A percentile compares a stretch with the other conserved stretches of the same genome.
phyloP scores from a whole-genome alignment of 2,888 invertebrate species.

The Andrena fulva region DNA sequence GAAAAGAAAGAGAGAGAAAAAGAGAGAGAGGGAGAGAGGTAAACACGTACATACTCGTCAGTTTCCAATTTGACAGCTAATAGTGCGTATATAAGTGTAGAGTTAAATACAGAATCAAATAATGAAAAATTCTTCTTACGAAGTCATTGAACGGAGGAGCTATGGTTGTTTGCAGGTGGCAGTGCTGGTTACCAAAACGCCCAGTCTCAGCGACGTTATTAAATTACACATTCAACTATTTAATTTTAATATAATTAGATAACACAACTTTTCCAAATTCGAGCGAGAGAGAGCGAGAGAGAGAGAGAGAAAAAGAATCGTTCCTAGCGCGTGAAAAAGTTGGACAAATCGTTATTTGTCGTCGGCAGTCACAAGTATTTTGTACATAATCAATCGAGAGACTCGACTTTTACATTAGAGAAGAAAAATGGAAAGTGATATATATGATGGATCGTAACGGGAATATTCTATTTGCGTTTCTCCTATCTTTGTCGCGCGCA shows the following conservation, averaged over 20 bases:
- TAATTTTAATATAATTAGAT: conserved; percentile 69
- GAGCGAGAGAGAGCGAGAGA: neutral
- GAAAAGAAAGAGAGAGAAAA: conserved; percentile 9
- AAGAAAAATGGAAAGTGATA: conserved; percentile 2
- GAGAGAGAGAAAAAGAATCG: neutral
- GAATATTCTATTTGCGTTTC: conserved; percentile 19
- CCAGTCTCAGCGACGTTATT: conserved; percentile 81
- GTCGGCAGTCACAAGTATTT: conserved; percentile 13
- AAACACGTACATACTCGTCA: conserved; percentile 8
- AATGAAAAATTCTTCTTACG: conserved; percentile 59
- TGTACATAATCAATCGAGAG: neutral
- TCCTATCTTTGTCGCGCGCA: conserved; percentile 64
- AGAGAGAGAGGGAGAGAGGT: conserved; percentile 8
- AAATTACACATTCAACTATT: conserved; percentile 73
- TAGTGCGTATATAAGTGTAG: conserved; percentile 39
- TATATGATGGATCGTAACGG: neutral
- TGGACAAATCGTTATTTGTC: conserved; percentile 47
- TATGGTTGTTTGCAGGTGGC: conserved; percentile 82
- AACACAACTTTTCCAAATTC: conserved; percentile 52
- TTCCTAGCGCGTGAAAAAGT: conserved; percentile 67
- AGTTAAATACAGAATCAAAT: conserved; percentile 48
- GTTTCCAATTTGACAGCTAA: conserved; percentile 19
- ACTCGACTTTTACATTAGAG: conserved; percentile 12
- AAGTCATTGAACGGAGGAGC: conserved; percentile 78
- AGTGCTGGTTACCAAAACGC: conserved; percentile 83